phyloP scores from a whole-genome alignment of 2,888 invertebrate genomes.

The Nectonema munidae region DNA sequence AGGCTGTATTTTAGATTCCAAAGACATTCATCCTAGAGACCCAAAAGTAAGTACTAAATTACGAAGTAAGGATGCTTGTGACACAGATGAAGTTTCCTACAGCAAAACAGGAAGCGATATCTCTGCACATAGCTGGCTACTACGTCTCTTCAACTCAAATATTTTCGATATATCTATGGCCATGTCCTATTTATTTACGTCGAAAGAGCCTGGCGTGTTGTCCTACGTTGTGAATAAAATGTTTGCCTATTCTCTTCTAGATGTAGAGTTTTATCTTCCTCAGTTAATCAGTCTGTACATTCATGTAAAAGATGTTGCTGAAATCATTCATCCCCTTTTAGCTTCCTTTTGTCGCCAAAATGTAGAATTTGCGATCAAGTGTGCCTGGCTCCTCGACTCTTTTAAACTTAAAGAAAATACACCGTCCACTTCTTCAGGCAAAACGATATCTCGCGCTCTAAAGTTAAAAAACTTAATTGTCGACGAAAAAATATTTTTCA shows the following conservation, averaged over 20 bases:
- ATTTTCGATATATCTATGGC: conserved; percentile 93
- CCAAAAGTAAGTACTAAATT: too few species aligned
- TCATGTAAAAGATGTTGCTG: conserved; percentile 81
- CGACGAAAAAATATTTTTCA: conserved; percentile 36
- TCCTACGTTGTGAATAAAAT: conserved; percentile 84
- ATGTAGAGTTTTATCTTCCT: conserved; percentile 86
- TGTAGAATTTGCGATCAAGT: conserved; percentile 70
- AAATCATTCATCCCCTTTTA: conserved; percentile 42
- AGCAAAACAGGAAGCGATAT: too few species aligned
- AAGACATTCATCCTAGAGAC: too few species aligned
- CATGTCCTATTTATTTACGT: conserved; percentile 79
- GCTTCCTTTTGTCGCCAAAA: conserved; percentile 45
- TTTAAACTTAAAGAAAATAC: conserved; percentile 42
- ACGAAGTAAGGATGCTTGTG: too few species aligned
- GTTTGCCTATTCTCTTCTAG: conserved; percentile 59
- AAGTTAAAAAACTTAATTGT: conserved; percentile 40
- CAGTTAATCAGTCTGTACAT: conserved; percentile 92
- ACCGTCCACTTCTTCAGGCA: too few species aligned
- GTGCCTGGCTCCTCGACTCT: conserved; percentile 80
- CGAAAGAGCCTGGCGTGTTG: conserved; percentile 85
- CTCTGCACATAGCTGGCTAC: too few species aligned
- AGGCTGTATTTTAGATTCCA: too few species aligned
- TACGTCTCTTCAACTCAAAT: conserved; percentile 76
- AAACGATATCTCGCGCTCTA: conserved; percentile 38
- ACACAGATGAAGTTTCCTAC: too few species aligned